Conservation (phyloP, 2,888 invertebrate genomes). For the Smittia aterrima region DNA sequence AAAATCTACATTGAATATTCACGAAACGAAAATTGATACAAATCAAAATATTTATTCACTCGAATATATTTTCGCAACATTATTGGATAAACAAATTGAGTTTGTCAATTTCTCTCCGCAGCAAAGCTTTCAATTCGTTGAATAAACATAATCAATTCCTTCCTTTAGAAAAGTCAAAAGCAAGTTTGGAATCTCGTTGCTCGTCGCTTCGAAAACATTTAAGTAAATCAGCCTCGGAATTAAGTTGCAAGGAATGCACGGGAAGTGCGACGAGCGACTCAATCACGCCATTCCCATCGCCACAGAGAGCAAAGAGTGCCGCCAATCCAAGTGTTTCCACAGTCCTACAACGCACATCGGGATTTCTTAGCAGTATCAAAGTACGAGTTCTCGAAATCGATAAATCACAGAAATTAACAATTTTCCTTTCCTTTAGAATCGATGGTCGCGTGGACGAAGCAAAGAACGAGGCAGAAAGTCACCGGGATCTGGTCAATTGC, state of each 20-base stretch:
- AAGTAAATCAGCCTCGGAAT: constrained; percentile 79
- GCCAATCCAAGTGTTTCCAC: constrained; percentile 62
- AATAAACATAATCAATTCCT: too few species aligned
- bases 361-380: constrained; percentile 78
- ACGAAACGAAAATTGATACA: too few species aligned
- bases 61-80: too few species aligned
- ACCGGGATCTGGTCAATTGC: constrained; percentile 55
- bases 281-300: constrained; percentile 57
- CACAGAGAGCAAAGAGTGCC: constrained; percentile 54
- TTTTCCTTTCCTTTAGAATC: constrained; percentile 57
- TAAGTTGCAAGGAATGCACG: constrained; percentile 62
- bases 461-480: constrained; percentile 66
- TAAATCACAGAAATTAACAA: not conserved
- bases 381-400: constrained; percentile 51
- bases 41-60: too few species aligned
- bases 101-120: too few species aligned
- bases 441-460: constrained; percentile 73
- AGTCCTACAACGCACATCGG: constrained; percentile 77
- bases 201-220: constrained; percentile 61
- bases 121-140: too few species aligned
- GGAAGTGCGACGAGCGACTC: constrained; percentile 53
- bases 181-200: constrained; percentile 44
- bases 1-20: too few species aligned
- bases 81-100: too few species aligned
- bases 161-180: constrained; percentile 33